Conservation (phyloP, 1,140 invertebrate species). For the Steinernema feltiae region DNA sequence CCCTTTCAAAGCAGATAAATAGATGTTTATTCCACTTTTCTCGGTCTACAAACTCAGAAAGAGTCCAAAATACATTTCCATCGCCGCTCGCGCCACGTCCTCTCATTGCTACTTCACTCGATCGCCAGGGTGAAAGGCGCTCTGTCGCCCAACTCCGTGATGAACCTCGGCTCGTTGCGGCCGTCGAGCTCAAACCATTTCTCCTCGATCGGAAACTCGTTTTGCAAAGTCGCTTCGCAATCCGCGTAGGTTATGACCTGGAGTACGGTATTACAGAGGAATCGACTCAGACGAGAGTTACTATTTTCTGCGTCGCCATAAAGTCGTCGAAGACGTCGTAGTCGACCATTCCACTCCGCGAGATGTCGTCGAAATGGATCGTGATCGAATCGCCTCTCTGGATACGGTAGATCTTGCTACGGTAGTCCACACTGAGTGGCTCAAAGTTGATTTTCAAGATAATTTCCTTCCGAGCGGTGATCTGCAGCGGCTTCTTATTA, state of each 20-base stretch:
- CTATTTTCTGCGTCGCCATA: not conserved
- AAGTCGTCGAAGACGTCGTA: not conserved
- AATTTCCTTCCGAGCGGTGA: not conserved
- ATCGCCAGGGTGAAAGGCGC: not conserved
- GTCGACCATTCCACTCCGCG: not conserved
- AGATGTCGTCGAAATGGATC: not conserved
- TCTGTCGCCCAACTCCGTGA: not conserved
- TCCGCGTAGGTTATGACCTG: not conserved
- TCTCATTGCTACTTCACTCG: no score
- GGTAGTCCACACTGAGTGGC: not conserved
- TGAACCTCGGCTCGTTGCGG: not conserved
- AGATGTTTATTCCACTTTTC: no score
- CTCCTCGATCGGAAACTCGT: not conserved
- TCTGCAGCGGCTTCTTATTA: not conserved
- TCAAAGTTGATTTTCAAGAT: not conserved
- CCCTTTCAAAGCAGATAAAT: no score
- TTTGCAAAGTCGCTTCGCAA: not conserved
- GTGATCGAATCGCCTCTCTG: not conserved
- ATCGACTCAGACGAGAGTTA: not conserved
- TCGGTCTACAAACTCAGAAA: no score
- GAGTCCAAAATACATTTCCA: no score
- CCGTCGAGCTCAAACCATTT: not conserved
- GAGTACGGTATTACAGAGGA: not conserved
- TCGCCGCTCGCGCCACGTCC: no score
- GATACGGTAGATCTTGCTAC: not conserved